Base-by-base conservation (phyloP, 1,140 invertebrate genomes). In the Planococcus citri region DNA sequence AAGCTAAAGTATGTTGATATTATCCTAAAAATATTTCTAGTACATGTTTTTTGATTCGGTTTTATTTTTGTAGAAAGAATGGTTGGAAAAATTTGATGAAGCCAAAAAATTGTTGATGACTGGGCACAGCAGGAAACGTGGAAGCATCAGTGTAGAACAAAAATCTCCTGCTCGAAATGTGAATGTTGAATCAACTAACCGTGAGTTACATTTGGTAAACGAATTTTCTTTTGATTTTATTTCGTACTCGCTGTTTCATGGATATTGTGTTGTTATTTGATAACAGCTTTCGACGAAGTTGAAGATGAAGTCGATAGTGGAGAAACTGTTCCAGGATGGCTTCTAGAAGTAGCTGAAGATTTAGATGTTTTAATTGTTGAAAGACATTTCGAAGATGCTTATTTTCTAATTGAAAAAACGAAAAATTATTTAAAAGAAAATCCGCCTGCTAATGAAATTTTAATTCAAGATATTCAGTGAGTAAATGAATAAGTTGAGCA, bases 321-420 rank as follows among this genome's bases (percentile, higher is more conserved):
- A 9, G 27, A 24, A 51, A 68, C 51, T 51, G 69, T 86, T 27
- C 91, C 91, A 0, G 93, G 96, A 73, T 98, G 95, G 95, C 78
- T 98, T 27, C 76, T 87, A 69, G 95, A 97, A 79, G 84, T 95
- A 0, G 87, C 92, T 21, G 95, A 98, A 78, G 95, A 98, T 79
- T 81, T 99, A 24, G 95, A 99, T 81, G 95, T 97, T 20, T 87
- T 88, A 72, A 94, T 98, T 73, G 96, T 95, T n/a, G 94, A 98
- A 78, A 84, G 96, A 74, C 92, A 97, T 77, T 97, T 98, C 78
- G 94, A 97, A 78, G 91, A 95, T 76, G 94, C 96, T 20, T 91
- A 95, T 71, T 84, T 86, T 71, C 80, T 97, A 9, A 86, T 98
- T 68, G 86, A 91, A 73, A 89, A 86, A 79, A 87, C 86, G 0